Evolutionary conservation across 2,888 invertebrate species (phyloP).

Genomic region (Scelioninae gen. 2): DNA sequence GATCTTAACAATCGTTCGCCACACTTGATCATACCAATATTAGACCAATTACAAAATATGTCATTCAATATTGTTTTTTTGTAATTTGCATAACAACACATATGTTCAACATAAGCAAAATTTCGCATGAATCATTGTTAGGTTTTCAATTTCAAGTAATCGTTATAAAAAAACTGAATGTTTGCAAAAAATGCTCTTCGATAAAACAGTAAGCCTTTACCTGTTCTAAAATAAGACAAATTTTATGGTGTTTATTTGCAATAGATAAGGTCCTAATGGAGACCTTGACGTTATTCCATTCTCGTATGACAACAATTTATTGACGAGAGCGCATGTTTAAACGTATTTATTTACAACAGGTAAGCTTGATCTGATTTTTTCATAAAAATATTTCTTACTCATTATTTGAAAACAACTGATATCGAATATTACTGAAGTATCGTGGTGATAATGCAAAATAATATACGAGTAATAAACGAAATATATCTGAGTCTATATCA

Average conservation of each 20-base stretch:
- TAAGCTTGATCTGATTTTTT: not conserved
- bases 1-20: not conserved
- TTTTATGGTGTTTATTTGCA: constrained; percentile 36
- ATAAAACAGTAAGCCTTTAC: constrained; percentile 1
- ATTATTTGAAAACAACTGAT: constrained; percentile 12
- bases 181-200: not conserved
- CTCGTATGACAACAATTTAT: constrained; percentile 49
- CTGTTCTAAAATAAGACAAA: constrained; percentile 17
- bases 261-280: constrained; percentile 52
- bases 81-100: constrained; percentile 11
- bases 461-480: constrained; percentile 44
- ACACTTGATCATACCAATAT: too few species aligned
- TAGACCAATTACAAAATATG: not conserved
- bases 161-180: not conserved
- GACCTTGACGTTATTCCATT: constrained; percentile 59
- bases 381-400: constrained; percentile 21
- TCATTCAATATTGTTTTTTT: not conserved
- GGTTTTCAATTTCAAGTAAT: not conserved
- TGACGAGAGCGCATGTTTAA: constrained; percentile 41
- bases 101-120: constrained; percentile 3
- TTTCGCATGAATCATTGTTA: not conserved
- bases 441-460: constrained; percentile 46
- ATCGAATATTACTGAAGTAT: constrained; percentile 20
- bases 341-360: constrained; percentile 6
- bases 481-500: constrained; percentile 31